These are phyloP conservation scores for Aphidoletes aphidimyza DNA, from an alignment of 2,888 invertebrate species.

Conservation along the genomic window DNA sequence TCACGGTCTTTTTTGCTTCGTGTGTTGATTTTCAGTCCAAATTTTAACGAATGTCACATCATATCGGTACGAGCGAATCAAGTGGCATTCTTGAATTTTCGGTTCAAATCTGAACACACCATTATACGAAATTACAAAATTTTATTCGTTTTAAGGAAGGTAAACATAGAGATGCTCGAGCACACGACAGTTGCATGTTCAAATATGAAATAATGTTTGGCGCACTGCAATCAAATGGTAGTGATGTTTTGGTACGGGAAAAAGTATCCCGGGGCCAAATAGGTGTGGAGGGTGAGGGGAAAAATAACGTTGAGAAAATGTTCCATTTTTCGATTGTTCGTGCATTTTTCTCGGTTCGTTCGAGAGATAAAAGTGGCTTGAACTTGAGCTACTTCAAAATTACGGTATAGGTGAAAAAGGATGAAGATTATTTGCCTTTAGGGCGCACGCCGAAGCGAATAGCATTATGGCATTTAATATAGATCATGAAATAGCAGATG, in stretches of 20 bases:
- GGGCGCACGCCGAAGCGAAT: background rate
- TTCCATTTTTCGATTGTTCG: background rate
- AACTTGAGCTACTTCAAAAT: conserved; percentile 6
- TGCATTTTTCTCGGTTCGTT: background rate
- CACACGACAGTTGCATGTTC: conserved; percentile 1
- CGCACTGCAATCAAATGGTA: background rate
- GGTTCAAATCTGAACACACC: background rate
- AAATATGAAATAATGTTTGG: conserved; percentile 21
- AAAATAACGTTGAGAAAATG: background rate
- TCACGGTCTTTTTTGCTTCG: background rate
- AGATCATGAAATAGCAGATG: conserved; percentile 11
- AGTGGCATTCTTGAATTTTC: background rate
- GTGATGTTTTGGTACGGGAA: no score
- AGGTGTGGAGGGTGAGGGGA: no score
- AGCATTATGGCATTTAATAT: conserved; percentile 20
- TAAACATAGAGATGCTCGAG: background rate
- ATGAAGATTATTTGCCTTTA: conserved; percentile 23
- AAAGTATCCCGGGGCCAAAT: background rate
- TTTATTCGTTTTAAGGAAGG: background rate
- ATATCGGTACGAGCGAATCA: background rate
- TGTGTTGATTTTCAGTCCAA: background rate
- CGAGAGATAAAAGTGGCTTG: conserved; percentile 17
- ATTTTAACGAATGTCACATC: background rate
- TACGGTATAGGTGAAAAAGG: background rate
- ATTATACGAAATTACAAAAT: background rate